Evolutionary conservation across 2,888 invertebrate genomes (phyloP).

Genomic region (Tachina grossa): DNA sequence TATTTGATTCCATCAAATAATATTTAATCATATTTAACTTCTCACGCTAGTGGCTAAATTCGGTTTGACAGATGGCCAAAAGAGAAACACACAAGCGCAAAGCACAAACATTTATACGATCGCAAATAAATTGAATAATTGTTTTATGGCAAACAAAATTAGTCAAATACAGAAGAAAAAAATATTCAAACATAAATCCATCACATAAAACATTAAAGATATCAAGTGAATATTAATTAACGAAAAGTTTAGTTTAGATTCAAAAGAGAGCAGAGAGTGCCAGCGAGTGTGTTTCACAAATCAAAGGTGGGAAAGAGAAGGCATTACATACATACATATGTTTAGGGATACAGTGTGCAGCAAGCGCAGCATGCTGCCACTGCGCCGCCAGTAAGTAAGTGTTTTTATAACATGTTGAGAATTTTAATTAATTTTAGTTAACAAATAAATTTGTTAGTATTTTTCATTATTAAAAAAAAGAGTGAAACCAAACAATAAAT

Average conservation of each 20-base stretch:
- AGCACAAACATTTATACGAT: constrained; percentile 32
- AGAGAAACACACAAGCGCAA: constrained; percentile 36
- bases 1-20: constrained; percentile 17
- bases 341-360: constrained; percentile 27
- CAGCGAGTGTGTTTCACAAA: background rate
- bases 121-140: constrained; percentile 12
- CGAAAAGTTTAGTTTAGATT: background rate
- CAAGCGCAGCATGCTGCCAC: constrained; percentile 13
- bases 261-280: background rate
- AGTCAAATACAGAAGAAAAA: constrained; percentile 15
- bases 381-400: background rate
- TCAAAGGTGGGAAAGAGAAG: background rate
- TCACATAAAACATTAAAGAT: constrained; percentile 41
- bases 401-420: constrained; percentile 29
- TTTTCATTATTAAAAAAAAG: too few relatives aligned
- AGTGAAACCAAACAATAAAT: constrained; percentile 51
- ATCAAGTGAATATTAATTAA: constrained; percentile 36
- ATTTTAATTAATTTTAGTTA: constrained; percentile 48
- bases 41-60: constrained; percentile 30
- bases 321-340: background rate
- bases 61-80: constrained; percentile 42
- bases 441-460: too few relatives aligned
- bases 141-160: constrained; percentile 19
- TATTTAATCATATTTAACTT: constrained; percentile 37
- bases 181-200: constrained; percentile 28